Base-by-base conservation (phyloP, 2,113 vertebrate genomes). In the Rhineura floridana region DNA sequence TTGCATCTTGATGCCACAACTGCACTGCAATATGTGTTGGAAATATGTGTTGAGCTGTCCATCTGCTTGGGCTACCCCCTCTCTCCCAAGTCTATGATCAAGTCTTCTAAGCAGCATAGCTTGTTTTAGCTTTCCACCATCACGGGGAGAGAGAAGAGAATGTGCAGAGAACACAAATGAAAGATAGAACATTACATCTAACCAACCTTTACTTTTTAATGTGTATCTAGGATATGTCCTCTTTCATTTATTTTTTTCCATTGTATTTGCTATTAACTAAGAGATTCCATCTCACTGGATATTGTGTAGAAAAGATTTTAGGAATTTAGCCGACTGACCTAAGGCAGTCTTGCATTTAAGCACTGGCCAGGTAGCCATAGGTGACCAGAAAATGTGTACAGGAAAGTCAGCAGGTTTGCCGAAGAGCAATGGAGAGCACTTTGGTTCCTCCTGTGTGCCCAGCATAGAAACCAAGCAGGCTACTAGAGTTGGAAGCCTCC, bases 251-350 rank as follows among this genome's bases (percentile, higher is more conserved):
- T 91, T 93, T 87, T 91, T 6, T 65, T 77, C 82, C 84, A 85
- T 84, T 93, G 50, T 69, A 52, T 77, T 86, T 93, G 91, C 1
- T 69, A n/a, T 86, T 84, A 55, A 78, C 80, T 83, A 83, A 93
- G 89, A 90, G 91, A 90, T 36, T 78, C 59, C 48, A 88, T 85
- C 91, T 86, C 89, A 89, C 91, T 90, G 86, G 85, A 93, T 81
- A 63, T 5, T 9, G 6, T 3, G 76, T 84, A 91, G 55, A 85
- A 90, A 62, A 10, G 52, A 67, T 30, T 83, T 89, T 89, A 89
- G 87, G 59, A 92, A 92, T 92, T 94, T 92, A 85, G 88, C 78
- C 28, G 30, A 93, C 75, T 82, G 87, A 59, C 15, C 70, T 39
- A n/a, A 39, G 39, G n/a, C 5, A 72, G 70, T n/a, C 12, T 39